Conservation (phyloP, 2,888 invertebrate species). For the Chrysina gloriosa region DNA sequence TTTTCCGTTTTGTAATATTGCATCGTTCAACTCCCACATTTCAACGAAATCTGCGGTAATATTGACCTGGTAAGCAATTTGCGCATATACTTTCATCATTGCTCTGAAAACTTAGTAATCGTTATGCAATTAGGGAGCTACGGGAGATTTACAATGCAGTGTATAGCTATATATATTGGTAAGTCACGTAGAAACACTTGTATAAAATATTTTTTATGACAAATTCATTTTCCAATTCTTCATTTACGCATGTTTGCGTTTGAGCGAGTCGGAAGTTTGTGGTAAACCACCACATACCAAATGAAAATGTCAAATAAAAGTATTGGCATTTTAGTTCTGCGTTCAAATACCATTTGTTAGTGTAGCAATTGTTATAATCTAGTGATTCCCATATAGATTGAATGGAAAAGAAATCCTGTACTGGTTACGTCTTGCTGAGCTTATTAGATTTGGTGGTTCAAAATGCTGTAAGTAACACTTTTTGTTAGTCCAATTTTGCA, state of each 20-base stretch:
- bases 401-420: constrained; percentile 20
- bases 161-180: not conserved
- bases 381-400: not conserved
- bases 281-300: constrained; percentile 15
- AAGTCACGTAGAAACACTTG: not conserved
- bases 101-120: not conserved
- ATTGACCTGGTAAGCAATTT: constrained; percentile 4
- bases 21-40: constrained; percentile 10
- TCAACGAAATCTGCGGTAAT: constrained; percentile 2
- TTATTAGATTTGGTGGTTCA: constrained; percentile 15
- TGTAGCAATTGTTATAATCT: not conserved
- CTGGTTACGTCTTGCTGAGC: constrained; percentile 15
- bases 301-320: constrained; percentile 15
- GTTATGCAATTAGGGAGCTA: not conserved
- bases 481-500: not conserved
- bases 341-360: not conserved
- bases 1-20: constrained; percentile 2
- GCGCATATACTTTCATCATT: constrained; percentile 22
- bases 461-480: constrained; percentile 23
- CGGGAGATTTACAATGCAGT: not conserved
- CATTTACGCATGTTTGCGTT: constrained; percentile 7
- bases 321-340: not conserved
- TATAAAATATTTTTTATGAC: constrained; percentile 26
- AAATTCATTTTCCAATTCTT: constrained; percentile 18
- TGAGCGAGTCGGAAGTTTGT: constrained; percentile 18